Conservation (phyloP, 64 coral and sea anemone genomes). For the Stichodactyla helianthus region DNA sequence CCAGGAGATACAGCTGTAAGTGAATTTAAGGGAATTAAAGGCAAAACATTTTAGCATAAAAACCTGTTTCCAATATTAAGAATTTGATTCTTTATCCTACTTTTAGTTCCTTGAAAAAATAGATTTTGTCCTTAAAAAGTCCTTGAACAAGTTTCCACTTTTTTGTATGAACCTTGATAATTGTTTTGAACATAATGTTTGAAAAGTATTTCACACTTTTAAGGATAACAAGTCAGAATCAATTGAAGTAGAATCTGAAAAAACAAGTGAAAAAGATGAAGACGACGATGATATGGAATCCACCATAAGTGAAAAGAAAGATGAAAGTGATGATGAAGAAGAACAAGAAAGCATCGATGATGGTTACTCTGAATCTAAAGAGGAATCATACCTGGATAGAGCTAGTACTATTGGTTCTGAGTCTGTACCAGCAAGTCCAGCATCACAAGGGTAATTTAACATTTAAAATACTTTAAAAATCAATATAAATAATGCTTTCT, state of each 20-base stretch:
- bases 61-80: too few species aligned
- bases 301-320: constrained; percentile 67
- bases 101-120: too few species aligned
- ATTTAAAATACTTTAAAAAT: not conserved
- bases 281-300: constrained; percentile 84
- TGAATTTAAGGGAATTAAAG: too few species aligned
- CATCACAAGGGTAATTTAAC: constrained; percentile 80
- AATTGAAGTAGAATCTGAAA: constrained; percentile 76
- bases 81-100: too few species aligned
- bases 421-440: constrained; percentile 90
- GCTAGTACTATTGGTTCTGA: constrained; percentile 78
- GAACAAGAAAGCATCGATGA: constrained; percentile 77
- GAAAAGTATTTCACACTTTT: not conserved
- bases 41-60: too few species aligned
- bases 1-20: too few species aligned
- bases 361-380: constrained; percentile 62
- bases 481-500: too few species aligned
- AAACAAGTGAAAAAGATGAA: constrained; percentile 76
- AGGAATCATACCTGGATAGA: constrained; percentile 67
- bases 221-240: constrained; percentile 75
- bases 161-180: not conserved
- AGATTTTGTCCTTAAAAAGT: too few species aligned
- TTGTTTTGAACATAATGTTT: not conserved
- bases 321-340: constrained; percentile 68
- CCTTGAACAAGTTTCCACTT: not conserved